phyloP scores from a whole-genome alignment of 1,140 invertebrate genomes.

The Nephila pilipes region DNA sequence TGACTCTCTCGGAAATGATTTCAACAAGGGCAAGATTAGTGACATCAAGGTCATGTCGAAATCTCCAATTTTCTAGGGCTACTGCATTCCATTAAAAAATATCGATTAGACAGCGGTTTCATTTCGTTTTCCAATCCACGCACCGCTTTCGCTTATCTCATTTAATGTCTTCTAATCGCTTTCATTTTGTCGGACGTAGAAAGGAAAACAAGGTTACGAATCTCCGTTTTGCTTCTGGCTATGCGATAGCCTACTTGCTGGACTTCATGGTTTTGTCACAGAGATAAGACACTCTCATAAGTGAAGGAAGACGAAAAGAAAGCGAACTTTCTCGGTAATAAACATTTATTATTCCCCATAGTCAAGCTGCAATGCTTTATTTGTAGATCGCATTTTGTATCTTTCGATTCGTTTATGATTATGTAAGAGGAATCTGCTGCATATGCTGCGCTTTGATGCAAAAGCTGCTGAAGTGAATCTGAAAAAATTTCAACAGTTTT shows the following conservation, averaged over 20 bases:
- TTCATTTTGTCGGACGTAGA: conserved; percentile 1
- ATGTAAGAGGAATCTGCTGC: no score
- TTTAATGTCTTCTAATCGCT: conserved; percentile 29
- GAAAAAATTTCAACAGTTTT: no score
- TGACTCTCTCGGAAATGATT: not conserved
- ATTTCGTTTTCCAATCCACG: conserved; percentile 19
- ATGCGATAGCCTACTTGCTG: conserved; percentile 34
- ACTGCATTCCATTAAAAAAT: conserved; percentile 5
- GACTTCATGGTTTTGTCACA: conserved; percentile 14
- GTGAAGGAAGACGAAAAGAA: not conserved
- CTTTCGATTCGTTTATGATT: no score
- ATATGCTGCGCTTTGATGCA: no score
- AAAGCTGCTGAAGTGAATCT: no score
- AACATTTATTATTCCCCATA: conserved; percentile 35
- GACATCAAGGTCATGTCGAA: not conserved
- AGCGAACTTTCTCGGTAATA: conserved; percentile 1
- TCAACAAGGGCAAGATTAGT: not conserved
- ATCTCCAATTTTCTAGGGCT: not conserved
- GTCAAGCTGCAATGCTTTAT: not conserved
- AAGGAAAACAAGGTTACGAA: not conserved
- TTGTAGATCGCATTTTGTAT: not conserved
- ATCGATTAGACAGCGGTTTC: not conserved
- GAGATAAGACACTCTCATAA: not conserved
- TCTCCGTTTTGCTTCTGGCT: conserved; percentile 24
- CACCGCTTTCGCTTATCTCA: not conserved